phyloP scores from a whole-genome alignment of 2,113 vertebrate genomes.

The Hemiprocne comata region DNA sequence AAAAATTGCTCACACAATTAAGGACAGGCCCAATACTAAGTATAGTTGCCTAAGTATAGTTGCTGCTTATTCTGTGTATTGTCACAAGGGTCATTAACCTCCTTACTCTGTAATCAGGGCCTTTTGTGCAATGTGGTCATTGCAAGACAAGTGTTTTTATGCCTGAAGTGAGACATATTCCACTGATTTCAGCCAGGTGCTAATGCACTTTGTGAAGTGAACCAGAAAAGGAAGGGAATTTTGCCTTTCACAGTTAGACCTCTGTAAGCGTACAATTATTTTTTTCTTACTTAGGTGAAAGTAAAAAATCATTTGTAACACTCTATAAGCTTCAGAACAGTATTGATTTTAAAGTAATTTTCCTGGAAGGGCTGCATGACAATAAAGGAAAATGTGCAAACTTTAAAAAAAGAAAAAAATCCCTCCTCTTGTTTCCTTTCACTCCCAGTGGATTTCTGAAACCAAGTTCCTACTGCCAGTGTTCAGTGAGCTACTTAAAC shows the following conservation, averaged over 20 bases:
- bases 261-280: not conserved
- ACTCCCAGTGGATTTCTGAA: not conserved
- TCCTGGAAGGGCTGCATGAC: not conserved
- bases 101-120: not conserved
- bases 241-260: not conserved
- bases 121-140: not conserved
- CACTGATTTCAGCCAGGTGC: not conserved
- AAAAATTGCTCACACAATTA: not conserved
- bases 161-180: not conserved
- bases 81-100: not conserved
- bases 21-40: not conserved
- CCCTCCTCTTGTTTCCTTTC: not conserved
- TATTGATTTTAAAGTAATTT: not conserved
- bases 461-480: not conserved
- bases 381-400: not conserved
- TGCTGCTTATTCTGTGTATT: not conserved
- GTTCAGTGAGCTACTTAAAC: not conserved
- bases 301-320: not conserved
- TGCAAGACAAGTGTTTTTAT: not conserved
- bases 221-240: not conserved
- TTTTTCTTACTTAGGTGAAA: not conserved
- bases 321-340: not conserved
- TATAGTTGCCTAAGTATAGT: not conserved
- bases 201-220: not conserved
- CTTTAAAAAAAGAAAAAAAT: not conserved